Base-by-base conservation (phyloP, 2,113 vertebrate genomes). In the Calonectris borealis region DNA sequence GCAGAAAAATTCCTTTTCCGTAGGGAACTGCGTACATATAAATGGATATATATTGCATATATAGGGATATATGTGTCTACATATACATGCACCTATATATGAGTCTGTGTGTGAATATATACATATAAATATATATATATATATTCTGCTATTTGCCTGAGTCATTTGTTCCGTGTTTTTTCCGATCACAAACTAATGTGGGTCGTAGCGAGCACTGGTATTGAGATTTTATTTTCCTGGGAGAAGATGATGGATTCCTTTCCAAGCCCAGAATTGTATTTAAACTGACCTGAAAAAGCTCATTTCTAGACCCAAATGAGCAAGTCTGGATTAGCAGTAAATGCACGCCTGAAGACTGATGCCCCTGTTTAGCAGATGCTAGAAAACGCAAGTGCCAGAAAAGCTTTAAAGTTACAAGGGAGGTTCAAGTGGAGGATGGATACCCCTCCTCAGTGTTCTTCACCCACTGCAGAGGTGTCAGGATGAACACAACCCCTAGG, bases 141-240 rank as follows among this genome's bases (percentile, higher is more conserved):
- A n/a, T 69, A 36, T 61, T 46, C 46, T 34, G 18, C 61, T 18
- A 0, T 18, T 26, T 3, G 5, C 32, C 36, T 4, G 16, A 40
- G 49, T n/a, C 31, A 9, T 27, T 62, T 42, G 64, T 54, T n/a
- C 34, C 1, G 2, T 49, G 55, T 32, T 27, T 16, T 42, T 77
- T 36, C 80, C 1, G 0, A 9, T 14, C 61, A 10, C 36, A 13
- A 20, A 25, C 19, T 11, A 19, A 16, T 1, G 4, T 4, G 38
- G 48, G 29, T 34, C 4, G 3, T 1, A 22, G 46, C 65, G 13
- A 62, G 15, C 32, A 3, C 24, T 1, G 4, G 4, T 7, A 11
- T 6, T 32, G 8, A 9, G 40, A 11, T 25, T 42, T 49, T n/a
- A 25, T 42, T 42, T 40, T n/a, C 25, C 29, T 13, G 10, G 1